Conservation (phyloP, 2,888 invertebrate species). For the Morinoia aosen region DNA sequence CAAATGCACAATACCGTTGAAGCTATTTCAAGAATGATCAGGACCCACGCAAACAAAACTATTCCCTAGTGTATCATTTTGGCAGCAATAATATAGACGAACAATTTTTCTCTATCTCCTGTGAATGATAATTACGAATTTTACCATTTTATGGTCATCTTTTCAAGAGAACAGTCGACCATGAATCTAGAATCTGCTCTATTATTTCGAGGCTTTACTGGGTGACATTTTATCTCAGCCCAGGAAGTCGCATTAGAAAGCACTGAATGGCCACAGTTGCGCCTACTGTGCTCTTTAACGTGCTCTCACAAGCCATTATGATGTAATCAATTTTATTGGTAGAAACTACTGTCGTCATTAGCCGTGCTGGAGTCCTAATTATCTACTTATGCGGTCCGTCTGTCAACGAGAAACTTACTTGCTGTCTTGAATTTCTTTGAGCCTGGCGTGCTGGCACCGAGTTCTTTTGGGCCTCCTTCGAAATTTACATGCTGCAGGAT, state of each 20-base stretch:
- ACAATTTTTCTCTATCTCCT: background rate
- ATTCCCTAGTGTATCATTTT: background rate
- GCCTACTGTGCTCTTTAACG: background rate
- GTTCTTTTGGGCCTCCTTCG: background rate
- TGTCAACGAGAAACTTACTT: conserved; percentile 39
- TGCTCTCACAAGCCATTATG: conserved; percentile 33
- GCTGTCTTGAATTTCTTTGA: conserved; percentile 22
- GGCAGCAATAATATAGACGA: background rate
- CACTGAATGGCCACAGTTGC: conserved; percentile 17
- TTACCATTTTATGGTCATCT: background rate
- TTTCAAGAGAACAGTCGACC: background rate
- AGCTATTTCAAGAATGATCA: no score
- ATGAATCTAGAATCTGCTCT: background rate
- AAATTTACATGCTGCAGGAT: background rate
- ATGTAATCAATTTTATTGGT: conserved; percentile 49
- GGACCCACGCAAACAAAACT: background rate
- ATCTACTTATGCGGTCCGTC: conserved; percentile 48
- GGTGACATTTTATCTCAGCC: background rate
- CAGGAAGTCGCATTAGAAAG: background rate
- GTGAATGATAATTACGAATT: background rate
- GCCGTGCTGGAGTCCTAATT: conserved; percentile 38
- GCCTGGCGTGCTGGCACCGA: background rate
- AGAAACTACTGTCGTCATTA: conserved; percentile 46
- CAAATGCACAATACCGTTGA: no score
- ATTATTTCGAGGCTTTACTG: background rate